phyloP scores from a whole-genome alignment of 2,113 vertebrate genomes.

The Antigone vipio region DNA sequence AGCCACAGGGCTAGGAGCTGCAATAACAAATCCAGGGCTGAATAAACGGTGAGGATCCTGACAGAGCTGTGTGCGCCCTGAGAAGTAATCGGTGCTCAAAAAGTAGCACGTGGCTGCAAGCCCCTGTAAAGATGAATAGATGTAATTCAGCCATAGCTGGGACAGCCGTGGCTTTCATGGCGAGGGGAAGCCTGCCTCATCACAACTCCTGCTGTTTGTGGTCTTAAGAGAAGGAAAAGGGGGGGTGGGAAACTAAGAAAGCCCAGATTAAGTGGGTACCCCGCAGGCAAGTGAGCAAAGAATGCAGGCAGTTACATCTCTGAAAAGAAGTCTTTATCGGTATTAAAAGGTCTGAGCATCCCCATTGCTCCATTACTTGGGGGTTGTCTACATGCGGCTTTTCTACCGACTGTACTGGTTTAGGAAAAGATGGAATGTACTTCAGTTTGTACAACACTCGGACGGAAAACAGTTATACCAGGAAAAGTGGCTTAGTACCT shows the following conservation, averaged over 20 bases:
- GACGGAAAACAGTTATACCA: not conserved
- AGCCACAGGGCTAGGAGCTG: no score
- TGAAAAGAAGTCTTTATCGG: not conserved
- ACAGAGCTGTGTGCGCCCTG: not conserved
- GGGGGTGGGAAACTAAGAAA: not conserved
- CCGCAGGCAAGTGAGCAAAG: not conserved
- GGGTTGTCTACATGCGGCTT: not conserved
- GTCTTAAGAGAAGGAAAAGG: not conserved
- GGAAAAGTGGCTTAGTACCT: not conserved
- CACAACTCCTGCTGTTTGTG: not conserved
- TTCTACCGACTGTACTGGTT: not conserved
- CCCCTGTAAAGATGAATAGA: no score
- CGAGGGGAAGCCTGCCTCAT: no score
- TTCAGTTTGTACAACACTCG: rapidly evolving
- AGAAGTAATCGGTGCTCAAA: not conserved
- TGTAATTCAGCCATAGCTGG: not conserved
- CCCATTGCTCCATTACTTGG: not conserved
- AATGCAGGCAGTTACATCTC: not conserved
- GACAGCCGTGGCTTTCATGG: rapidly evolving
- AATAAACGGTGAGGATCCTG: not conserved
- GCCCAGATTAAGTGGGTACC: not conserved
- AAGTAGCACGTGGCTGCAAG: not conserved
- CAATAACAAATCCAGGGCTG: no score
- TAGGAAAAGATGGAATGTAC: not conserved
- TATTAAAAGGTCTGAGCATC: not conserved